phyloP scores from a whole-genome alignment of 2,113 vertebrate species.

The Cephalopterus ornatus region DNA sequence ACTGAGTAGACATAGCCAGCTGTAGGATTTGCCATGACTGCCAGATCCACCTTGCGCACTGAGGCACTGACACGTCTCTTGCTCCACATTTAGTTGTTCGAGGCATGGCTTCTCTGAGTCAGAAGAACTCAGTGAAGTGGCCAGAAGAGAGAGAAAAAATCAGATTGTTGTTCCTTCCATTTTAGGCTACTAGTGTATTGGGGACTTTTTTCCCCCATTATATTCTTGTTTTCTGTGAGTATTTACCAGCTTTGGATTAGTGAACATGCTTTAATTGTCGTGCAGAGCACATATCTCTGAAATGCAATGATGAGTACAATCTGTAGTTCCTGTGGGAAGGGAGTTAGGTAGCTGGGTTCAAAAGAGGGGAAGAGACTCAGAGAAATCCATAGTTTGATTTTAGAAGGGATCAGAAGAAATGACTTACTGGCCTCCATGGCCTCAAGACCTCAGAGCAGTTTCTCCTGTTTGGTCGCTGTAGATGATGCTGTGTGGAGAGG shows the following conservation, averaged over 20 bases:
- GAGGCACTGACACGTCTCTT: not conserved
- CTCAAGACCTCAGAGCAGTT: not conserved
- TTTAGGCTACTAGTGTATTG: not conserved
- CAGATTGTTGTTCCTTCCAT: not conserved
- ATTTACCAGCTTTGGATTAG: not conserved
- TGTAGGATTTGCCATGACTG: not conserved
- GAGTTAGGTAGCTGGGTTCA: not conserved
- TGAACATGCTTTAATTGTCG: not conserved
- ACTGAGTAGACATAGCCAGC: not conserved
- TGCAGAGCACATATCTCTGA: not conserved
- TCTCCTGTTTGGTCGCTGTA: not conserved
- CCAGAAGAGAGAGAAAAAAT: not conserved
- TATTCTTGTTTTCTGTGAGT: not conserved
- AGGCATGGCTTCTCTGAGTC: not conserved
- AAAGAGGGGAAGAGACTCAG: not conserved
- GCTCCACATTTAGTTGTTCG: not conserved
- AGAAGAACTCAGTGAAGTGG: not conserved
- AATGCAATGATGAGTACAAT: not conserved
- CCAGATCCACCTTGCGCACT: rapidly evolving
- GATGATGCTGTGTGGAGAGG: not conserved
- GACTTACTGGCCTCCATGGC: not conserved
- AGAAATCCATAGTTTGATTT: not conserved
- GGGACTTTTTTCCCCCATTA: not conserved
- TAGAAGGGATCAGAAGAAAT: not conserved
- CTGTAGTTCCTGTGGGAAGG: not conserved